phyloP scores from a whole-genome alignment of 2,888 invertebrate genomes.

The Pseudococcus jackbeardsleyi region DNA sequence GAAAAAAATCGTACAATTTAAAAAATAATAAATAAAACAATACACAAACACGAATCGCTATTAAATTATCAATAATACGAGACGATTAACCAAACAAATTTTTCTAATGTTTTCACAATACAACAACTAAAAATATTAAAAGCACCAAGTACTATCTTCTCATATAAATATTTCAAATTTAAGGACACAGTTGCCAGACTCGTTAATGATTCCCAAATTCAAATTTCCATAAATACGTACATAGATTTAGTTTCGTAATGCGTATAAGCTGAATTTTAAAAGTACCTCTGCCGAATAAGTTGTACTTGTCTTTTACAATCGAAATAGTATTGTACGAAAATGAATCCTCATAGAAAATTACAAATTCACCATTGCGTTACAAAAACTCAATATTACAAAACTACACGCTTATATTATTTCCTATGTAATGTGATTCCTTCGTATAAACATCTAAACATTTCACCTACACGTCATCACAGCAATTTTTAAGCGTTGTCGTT shows the following conservation, averaged over 20 bases:
- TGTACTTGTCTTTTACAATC: background rate
- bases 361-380: background rate
- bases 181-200: background rate
- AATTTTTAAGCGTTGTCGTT: slow-evolving; percentile 49
- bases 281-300: background rate
- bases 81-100: background rate
- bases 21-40: slow-evolving; percentile 35
- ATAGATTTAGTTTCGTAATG: background rate
- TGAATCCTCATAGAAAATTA: background rate
- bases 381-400: background rate
- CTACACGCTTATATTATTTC: background rate
- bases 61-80: slow-evolving; percentile 23
- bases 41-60: slow-evolving; percentile 47
- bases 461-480: slow-evolving; percentile 31
- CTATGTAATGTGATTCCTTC: background rate
- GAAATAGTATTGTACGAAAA: background rate
- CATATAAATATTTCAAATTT: background rate
- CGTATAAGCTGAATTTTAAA: slow-evolving; percentile 13
- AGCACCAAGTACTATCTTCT: background rate
- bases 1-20: slow-evolving; percentile 35
- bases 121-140: slow-evolving; percentile 19
- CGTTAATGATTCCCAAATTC: background rate
- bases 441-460: background rate
- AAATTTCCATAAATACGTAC: background rate
- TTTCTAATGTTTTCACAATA: slow-evolving; percentile 13